These are phyloP conservation scores for Drosophila biarmipes DNA, from an alignment of 1,140 invertebrate species.

Conservation along the genomic window DNA sequence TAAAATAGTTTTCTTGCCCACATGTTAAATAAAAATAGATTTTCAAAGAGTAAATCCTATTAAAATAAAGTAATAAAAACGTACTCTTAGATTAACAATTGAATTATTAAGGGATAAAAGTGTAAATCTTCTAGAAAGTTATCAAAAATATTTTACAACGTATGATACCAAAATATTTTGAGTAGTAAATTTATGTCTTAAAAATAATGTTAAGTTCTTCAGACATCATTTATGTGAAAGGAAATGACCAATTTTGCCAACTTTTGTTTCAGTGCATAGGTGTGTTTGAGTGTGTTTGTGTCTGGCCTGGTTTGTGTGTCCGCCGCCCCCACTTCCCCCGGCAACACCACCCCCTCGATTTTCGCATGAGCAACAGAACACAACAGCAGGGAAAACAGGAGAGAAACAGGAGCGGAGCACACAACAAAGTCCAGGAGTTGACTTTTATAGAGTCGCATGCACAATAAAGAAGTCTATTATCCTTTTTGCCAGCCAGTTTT, in stretches of 20 bases:
- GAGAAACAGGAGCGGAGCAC: slow-evolving; percentile 22
- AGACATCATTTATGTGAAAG: too few relatives aligned
- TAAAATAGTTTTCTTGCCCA: background rate
- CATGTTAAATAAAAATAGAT: too few relatives aligned
- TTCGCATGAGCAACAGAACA: slow-evolving; percentile 55
- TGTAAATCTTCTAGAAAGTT: too few relatives aligned
- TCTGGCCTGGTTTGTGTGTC: slow-evolving; percentile 61
- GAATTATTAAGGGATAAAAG: too few relatives aligned
- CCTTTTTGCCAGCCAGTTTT: slow-evolving; percentile 76
- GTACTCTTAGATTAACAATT: too few relatives aligned
- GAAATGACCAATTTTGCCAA: too few relatives aligned
- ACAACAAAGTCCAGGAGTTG: slow-evolving; percentile 83
- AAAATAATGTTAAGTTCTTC: too few relatives aligned
- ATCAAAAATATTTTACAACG: too few relatives aligned
- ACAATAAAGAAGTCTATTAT: slow-evolving; percentile 85
- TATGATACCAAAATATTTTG: too few relatives aligned
- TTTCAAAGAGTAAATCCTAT: too few relatives aligned
- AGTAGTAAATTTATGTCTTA: too few relatives aligned
- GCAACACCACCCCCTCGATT: slow-evolving; percentile 15
- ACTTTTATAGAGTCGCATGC: slow-evolving; percentile 85
- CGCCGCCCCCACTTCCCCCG: background rate
- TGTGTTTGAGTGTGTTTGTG: slow-evolving; percentile 30
- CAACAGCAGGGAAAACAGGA: slow-evolving; percentile 30
- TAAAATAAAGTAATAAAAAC: too few relatives aligned
- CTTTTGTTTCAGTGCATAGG: slow-evolving; percentile 13